Evolutionary conservation across 2,888 invertebrate genomes (phyloP), one percentile per base, ranked within the genome.

Genomic region (Nesidiocoris tenuis): DNA sequence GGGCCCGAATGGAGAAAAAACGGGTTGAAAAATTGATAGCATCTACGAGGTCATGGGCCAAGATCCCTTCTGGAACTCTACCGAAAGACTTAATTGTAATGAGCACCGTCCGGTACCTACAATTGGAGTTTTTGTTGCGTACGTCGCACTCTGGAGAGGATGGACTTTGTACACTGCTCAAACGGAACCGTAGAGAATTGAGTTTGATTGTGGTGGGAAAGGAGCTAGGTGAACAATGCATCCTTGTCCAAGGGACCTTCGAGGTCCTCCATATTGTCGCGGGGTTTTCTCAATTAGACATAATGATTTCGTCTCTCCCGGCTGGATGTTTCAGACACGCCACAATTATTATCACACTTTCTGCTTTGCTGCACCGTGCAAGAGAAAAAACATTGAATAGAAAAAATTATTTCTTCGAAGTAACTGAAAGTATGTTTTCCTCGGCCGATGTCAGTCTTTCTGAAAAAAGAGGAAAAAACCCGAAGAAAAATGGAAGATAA

Each of bases 41-140:
- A 64, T 22, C 64, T 9, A 19, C 64, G 2, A 9, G 64, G 64
- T 64, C 23, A 24, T 64, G 64, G 23, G 22, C 19, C 24, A 23
- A 39, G 39, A 39, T 39, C 12, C 18, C 21, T 54, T 66, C 54
- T 66, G 55, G 25, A n/a, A 25, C 25, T 66, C 66, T 66, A 66
- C 66, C 66, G 66, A 66, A 66, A 23, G 66, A 19, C 19, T 66
- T 66, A 66, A 66, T 66, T 66, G 24, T 66, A 66, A 66, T 66
- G 66, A 66, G 66, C 54, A 66, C 54, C 54, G 66, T 39, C 66
- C 66, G 54, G 66, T 18, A 39, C 39, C 39, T 39, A 66, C 66
- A 66, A 54, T 19, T 66, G 39, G 66, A 66, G 54, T 66, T 66
- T 66, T 66, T 66, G 66, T 66, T 39, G 54, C 17, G 3, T 19